phyloP scores from a whole-genome alignment of 2,113 vertebrate species.

The Callocephalon fimbriatum region DNA sequence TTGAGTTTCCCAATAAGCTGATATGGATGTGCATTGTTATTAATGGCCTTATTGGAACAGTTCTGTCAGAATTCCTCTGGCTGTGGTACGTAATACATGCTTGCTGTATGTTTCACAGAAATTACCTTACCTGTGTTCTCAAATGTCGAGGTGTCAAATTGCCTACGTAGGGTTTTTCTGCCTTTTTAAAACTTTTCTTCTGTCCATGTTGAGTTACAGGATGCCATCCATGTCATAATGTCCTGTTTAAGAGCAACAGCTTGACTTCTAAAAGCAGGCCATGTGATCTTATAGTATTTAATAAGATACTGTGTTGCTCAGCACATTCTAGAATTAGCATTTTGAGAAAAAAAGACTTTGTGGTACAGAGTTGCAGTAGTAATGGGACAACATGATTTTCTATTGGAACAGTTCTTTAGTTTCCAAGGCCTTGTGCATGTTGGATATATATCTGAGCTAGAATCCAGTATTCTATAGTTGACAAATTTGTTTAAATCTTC shows the following conservation, averaged over 20 bases:
- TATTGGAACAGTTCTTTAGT: not conserved
- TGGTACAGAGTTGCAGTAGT: not conserved
- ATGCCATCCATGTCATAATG: not conserved
- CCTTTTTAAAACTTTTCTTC: not conserved
- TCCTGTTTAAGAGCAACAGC: not conserved
- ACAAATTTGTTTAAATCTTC: not conserved
- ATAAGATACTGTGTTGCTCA: not conserved
- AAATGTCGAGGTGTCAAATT: not conserved
- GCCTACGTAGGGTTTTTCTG: not conserved
- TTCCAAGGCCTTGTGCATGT: not conserved
- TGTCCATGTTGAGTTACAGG: not conserved
- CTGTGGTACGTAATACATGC: constrained; percentile 84
- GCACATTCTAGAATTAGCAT: not conserved
- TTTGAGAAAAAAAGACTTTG: not conserved
- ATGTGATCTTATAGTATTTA: not conserved
- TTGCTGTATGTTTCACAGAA: not conserved
- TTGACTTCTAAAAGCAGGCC: not conserved
- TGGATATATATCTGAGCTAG: not conserved
- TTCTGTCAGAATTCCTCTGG: constrained; percentile 97
- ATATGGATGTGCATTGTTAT: constrained; percentile 94
- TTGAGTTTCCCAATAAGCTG: constrained; percentile 92
- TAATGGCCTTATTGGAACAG: constrained; percentile 95
- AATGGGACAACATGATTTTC: not conserved
- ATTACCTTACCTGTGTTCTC: not conserved
- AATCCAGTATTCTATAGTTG: not conserved